Percentiles rank a stretch among this genome's conserved stretches.
Evolutionary conservation across 2,888 invertebrate genomes (phyloP).

Genomic region (Lithophane socia): DNA sequence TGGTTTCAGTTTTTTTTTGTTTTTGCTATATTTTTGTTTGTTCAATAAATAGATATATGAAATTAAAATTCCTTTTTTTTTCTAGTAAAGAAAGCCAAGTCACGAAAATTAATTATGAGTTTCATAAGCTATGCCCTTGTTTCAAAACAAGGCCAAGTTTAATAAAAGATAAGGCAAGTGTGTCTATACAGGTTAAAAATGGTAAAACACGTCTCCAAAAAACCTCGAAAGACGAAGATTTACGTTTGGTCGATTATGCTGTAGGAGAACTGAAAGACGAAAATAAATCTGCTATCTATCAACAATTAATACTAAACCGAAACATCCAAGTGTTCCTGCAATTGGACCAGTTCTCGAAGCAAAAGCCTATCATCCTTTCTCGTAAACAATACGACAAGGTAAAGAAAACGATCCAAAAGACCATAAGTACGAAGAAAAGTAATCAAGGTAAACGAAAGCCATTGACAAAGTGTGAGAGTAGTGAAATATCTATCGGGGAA

Average conservation of each 20-base stretch:
- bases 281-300: constrained; percentile 60
- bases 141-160: constrained; percentile 6
- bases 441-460: constrained; percentile 55
- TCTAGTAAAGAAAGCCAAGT: constrained; percentile 62
- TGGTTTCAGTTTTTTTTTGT: constrained; percentile 60
- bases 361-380: constrained; percentile 78
- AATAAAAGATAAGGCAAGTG: constrained; percentile 15
- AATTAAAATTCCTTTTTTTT: constrained; percentile 39
- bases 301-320: constrained; percentile 73
- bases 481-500: constrained; percentile 73
- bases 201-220: not conserved
- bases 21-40: constrained; percentile 20
- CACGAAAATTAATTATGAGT: constrained; percentile 54
- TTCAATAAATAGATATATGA: constrained; percentile 5
- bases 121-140: constrained; percentile 43
- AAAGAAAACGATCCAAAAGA: constrained; percentile 77
- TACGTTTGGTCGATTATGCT: not conserved
- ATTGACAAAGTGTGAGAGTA: not conserved
- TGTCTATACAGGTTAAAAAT: constrained; percentile 25
- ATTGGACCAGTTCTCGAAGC: constrained; percentile 75
- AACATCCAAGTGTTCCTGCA: constrained; percentile 79
- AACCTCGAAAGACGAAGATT: not conserved
- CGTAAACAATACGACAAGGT: constrained; percentile 82
- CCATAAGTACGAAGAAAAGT: constrained; percentile 58
- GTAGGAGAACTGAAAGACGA: not conserved